Evolutionary conservation across 1,140 invertebrate species (phyloP).

Genomic region (Homarus americanus): DNA sequence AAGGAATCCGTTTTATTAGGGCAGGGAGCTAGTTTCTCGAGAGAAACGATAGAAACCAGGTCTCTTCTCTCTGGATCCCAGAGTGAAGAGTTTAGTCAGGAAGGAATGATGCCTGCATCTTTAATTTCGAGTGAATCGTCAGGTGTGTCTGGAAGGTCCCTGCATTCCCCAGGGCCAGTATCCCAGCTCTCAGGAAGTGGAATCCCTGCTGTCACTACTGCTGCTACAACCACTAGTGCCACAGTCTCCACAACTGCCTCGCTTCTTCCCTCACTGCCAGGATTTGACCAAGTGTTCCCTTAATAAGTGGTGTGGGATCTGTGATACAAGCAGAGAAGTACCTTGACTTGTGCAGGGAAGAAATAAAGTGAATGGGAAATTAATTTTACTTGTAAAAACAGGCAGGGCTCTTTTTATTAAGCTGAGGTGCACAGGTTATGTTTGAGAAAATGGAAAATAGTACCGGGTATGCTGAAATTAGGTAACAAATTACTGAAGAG

Average conservation of each 20-base stretch:
- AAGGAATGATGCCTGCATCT: slow-evolving; percentile 39
- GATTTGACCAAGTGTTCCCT: slow-evolving; percentile 74
- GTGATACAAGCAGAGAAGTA: slow-evolving; percentile 56
- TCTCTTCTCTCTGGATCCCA: slow-evolving; percentile 33
- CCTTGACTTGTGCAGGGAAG: slow-evolving; percentile 48
- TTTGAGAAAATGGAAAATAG: background rate
- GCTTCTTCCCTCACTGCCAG: slow-evolving; percentile 66
- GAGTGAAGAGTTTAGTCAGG: slow-evolving; percentile 51
- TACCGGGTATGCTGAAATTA: slow-evolving; percentile 5
- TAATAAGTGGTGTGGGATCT: slow-evolving; percentile 47
- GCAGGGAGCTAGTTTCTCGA: slow-evolving; percentile 16
- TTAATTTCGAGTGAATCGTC: slow-evolving; percentile 39
- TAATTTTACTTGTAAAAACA: slow-evolving; percentile 31
- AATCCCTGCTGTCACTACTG: slow-evolving; percentile 38
- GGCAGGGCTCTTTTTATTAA: slow-evolving; percentile 39
- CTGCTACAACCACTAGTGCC: slow-evolving; percentile 40
- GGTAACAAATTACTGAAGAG: slow-evolving; percentile 9
- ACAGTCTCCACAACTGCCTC: slow-evolving; percentile 41
- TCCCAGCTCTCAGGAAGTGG: slow-evolving; percentile 40
- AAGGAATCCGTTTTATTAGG: slow-evolving; percentile 38
- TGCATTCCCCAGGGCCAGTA: slow-evolving; percentile 40
- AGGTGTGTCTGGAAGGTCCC: slow-evolving; percentile 37
- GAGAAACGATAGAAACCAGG: slow-evolving; percentile 38
- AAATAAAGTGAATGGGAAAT: slow-evolving; percentile 33
- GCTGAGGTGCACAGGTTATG: background rate